Conservation (phyloP, 2,797 vertebrate genomes). For the Phoeniculus purpureus region DNA sequence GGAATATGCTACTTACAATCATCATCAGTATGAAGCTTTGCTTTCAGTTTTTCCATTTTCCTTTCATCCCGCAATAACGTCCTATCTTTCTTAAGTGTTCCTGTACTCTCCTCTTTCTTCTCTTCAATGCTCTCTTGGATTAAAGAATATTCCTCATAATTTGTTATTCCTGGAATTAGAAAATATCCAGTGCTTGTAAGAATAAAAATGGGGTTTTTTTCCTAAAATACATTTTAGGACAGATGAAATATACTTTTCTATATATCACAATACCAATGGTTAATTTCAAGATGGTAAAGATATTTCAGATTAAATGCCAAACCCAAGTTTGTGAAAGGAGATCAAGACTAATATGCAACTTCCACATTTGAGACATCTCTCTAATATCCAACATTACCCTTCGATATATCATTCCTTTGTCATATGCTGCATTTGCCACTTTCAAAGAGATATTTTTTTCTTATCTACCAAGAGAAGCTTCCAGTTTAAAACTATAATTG, state of each 20-base stretch:
- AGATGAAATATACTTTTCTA: neutral
- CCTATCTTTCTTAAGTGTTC: slow-evolving; percentile 93
- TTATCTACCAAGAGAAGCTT: neutral
- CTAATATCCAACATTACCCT: neutral
- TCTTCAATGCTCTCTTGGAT: slow-evolving; percentile 94
- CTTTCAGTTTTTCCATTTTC: slow-evolving; percentile 99
- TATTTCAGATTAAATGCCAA: neutral
- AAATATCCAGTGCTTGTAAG: neutral
- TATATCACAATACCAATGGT: neutral
- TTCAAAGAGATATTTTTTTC: neutral
- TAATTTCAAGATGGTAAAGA: neutral
- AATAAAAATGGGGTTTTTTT: neutral
- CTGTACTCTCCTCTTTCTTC: slow-evolving; percentile 92
- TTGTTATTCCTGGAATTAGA: slow-evolving; percentile 92
- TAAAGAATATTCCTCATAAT: slow-evolving; percentile 99
- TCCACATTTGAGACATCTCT: neutral
- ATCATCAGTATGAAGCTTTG: slow-evolving; percentile 97
- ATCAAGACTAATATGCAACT: neutral
- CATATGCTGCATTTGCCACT: neutral
- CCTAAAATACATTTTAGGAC: neutral
- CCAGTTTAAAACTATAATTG: neutral
- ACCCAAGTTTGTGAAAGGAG: neutral
- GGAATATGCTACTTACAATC: slow-evolving; percentile 85
- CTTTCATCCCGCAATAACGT: slow-evolving; percentile 92
- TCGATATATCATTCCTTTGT: neutral